phyloP scores from a whole-genome alignment of 2,797 vertebrate genomes.

The Antrozous pallidus region DNA sequence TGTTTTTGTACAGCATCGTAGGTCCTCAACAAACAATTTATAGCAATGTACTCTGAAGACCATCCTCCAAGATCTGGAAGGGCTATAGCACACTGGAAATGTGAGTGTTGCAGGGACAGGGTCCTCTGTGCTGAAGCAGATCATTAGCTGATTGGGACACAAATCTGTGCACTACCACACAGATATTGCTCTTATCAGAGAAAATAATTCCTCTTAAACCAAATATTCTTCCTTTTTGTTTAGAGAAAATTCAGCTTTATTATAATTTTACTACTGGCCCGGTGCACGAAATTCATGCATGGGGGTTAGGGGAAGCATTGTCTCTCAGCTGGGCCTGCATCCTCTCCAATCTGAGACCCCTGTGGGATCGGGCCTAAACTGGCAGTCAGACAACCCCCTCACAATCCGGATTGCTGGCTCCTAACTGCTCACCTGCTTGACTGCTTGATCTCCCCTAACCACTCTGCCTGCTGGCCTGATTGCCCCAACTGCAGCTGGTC shows the following conservation, averaged over 20 bases:
- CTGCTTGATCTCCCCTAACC: no score
- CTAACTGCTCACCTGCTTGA: no score
- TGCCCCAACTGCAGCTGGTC: no score
- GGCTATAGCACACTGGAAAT: neutral
- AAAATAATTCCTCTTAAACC: neutral
- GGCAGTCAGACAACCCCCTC: no score
- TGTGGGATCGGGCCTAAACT: no score
- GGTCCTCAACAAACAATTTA: neutral
- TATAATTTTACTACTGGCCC: neutral
- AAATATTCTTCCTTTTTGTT: neutral
- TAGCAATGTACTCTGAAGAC: neutral
- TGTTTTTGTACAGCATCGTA: neutral
- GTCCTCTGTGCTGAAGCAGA: neutral
- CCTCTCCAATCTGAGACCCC: no score
- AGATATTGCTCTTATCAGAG: neutral
- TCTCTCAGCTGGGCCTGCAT: no score
- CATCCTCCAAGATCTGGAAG: neutral
- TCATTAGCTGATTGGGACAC: neutral
- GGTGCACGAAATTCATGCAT: no score
- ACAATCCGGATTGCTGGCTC: no score
- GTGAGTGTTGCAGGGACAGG: neutral
- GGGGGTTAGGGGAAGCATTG: no score
- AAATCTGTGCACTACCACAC: neutral
- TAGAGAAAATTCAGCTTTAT: neutral
- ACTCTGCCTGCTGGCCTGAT: no score